Evolutionary conservation across 1,140 invertebrate species (phyloP).

Genomic region (Heliothis virescens): DNA sequence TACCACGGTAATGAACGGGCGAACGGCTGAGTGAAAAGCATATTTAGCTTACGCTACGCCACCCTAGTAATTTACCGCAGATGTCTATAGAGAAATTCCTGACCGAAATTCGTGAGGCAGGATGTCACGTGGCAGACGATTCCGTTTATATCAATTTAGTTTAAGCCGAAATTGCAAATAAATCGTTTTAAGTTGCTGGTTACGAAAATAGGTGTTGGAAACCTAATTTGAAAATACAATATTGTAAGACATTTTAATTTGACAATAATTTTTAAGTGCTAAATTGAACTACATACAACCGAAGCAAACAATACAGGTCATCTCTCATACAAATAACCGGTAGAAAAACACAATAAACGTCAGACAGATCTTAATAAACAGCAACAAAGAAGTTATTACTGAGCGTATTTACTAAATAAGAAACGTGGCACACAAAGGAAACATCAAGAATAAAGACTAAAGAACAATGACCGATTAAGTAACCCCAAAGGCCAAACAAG

Average conservation of each 20-base stretch:
- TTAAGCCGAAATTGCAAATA: not conserved
- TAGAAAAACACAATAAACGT: not conserved
- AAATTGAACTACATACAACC: too few species aligned
- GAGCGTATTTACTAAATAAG: constrained; percentile 6
- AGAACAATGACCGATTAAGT: constrained; percentile 30
- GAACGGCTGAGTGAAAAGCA: constrained; percentile 8
- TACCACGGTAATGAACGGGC: constrained; percentile 30
- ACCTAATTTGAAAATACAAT: too few species aligned
- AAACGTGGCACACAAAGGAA: not conserved
- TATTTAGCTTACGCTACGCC: constrained; percentile 8
- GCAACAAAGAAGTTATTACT: not conserved
- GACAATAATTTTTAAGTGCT: too few species aligned
- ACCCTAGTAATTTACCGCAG: not conserved
- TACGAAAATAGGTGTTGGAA: too few species aligned
- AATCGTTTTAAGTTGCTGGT: not conserved
- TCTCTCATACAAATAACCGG: not conserved
- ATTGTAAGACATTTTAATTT: too few species aligned
- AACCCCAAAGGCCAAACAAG: constrained; percentile 11
- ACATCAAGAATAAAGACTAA: constrained; percentile 4
- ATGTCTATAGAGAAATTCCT: not conserved
- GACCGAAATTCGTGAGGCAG: constrained; percentile 3
- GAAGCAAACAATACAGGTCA: too few species aligned
- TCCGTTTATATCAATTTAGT: not conserved
- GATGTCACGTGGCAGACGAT: constrained; percentile 7
- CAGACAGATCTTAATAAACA: not conserved